Evolutionary conservation across 2,888 invertebrate genomes (phyloP), one percentile per base, ranked within the genome.

Genomic region (Drosophila demipolita): DNA sequence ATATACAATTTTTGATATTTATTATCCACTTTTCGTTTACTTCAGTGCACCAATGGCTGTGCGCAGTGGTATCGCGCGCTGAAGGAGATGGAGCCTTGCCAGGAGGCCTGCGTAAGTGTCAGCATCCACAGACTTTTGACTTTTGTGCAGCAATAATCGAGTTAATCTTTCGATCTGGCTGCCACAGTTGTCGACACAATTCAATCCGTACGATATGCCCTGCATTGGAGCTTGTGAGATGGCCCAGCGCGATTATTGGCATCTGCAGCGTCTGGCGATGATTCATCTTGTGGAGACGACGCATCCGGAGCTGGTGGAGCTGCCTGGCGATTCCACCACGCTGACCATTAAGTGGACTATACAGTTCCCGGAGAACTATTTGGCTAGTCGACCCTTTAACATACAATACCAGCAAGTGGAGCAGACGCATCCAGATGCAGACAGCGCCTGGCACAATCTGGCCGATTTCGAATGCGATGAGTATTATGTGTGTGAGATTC

Each of bases 41-140:
- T 58, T 26, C 40, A 97, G 97, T 98, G 97, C 92, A 94, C 95
- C 70, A 94, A 95, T 92, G 97, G 97, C 66, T 98, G 97, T 93
- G 95, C 95, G 86, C 94, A 96, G 76, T 97, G 97, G 97, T 95
- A 95, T 91, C 94, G 94, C 85, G 97, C 97, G 38, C 93, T 97
- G 20, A 89, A 89, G 71, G 90, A 92, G 83, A 95, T 95, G 89
- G 95, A 95, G 59, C 96, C 96, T 50, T 97, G 97, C 91, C 96
- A 96, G 93, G 95, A 95, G 85, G 95, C 96, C 92, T 98, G 97
- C 93, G 97, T 97, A 94, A 97, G 97, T 97, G 26, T 4, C 3
- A 8, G 4, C 29, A 17, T 17, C 6, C 11, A n/a, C 6, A 11
- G 11, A 6, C 3, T 15, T 3, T 15, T 3, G 20, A 40, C 4